phyloP scores from a whole-genome alignment of 1,140 invertebrate species.

The Cecropterus lyciades region DNA sequence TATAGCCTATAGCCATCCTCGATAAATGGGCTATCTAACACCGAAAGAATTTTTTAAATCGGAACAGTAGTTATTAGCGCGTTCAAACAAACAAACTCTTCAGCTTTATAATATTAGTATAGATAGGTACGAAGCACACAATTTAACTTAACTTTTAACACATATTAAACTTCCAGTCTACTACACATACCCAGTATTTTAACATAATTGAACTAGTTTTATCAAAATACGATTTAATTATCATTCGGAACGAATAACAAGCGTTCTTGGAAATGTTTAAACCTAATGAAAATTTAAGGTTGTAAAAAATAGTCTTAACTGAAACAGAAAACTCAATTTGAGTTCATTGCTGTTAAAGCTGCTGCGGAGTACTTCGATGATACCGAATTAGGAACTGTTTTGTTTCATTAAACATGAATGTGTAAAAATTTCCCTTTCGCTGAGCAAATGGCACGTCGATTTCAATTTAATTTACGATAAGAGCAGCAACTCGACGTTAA shows the following conservation, averaged over 20 bases:
- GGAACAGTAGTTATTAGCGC: no score
- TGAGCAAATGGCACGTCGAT: constrained; percentile 44
- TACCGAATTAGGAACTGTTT: not conserved
- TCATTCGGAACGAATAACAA: no score
- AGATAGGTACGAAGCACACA: not conserved
- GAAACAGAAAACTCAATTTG: no score
- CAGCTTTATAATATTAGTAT: no score
- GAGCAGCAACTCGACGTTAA: constrained; percentile 45
- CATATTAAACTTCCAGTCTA: not conserved
- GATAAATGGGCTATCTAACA: no score
- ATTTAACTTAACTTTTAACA: not conserved
- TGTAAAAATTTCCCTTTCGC: constrained; percentile 24
- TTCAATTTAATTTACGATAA: constrained; percentile 52
- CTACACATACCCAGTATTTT: no score
- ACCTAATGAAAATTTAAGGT: no score
- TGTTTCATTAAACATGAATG: not conserved
- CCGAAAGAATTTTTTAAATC: no score
- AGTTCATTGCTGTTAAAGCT: not conserved
- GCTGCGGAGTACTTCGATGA: not conserved
- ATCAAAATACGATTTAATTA: constrained; percentile 9
- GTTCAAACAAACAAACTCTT: no score
- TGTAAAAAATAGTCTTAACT: no score
- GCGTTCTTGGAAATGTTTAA: no score
- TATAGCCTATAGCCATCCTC: no score
- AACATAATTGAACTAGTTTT: constrained; percentile 14